phyloP scores from a whole-genome alignment of 2,888 invertebrate genomes.

The Melolontha melolontha region DNA sequence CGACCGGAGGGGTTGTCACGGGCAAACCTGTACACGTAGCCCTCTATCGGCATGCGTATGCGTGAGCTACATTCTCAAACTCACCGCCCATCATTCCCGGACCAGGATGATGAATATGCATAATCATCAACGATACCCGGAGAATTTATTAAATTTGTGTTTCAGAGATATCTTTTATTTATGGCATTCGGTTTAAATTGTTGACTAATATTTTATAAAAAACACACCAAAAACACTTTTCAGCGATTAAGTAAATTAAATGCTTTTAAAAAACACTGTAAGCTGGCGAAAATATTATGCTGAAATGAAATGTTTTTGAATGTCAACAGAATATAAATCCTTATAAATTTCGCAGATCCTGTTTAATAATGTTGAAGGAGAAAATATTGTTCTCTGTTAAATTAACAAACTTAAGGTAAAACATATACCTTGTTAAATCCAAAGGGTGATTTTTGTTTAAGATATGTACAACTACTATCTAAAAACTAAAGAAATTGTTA shows the following conservation, averaged over 20 bases:
- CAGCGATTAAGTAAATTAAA: conserved; percentile 31
- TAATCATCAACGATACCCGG: conserved; percentile 42
- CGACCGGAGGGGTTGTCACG: conserved; percentile 50
- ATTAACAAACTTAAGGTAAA: too few species aligned
- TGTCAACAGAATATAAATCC: conserved; percentile 9
- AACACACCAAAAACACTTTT: conserved; percentile 28
- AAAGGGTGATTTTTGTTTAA: too few species aligned
- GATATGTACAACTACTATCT: too few species aligned
- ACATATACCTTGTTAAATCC: too few species aligned
- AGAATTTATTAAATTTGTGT: conserved; percentile 43
- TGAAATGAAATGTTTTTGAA: conserved; percentile 2
- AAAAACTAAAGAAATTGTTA: too few species aligned
- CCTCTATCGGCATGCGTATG: conserved; percentile 47
- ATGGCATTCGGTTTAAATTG: conserved; percentile 31
- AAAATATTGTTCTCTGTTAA: too few species aligned
- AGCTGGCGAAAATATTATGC: conserved; percentile 16
- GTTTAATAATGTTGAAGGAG: too few species aligned
- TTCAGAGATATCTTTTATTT: conserved; percentile 37
- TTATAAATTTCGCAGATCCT: not conserved
- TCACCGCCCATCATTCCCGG: conserved; percentile 50
- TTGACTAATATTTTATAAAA: conserved; percentile 35
- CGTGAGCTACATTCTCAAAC: conserved; percentile 59
- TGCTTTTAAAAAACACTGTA: not conserved
- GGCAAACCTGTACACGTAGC: conserved; percentile 55
- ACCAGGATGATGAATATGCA: conserved; percentile 51